phyloP scores from a whole-genome alignment of 1,140 invertebrate genomes.

The Drosophila prosaltans region DNA sequence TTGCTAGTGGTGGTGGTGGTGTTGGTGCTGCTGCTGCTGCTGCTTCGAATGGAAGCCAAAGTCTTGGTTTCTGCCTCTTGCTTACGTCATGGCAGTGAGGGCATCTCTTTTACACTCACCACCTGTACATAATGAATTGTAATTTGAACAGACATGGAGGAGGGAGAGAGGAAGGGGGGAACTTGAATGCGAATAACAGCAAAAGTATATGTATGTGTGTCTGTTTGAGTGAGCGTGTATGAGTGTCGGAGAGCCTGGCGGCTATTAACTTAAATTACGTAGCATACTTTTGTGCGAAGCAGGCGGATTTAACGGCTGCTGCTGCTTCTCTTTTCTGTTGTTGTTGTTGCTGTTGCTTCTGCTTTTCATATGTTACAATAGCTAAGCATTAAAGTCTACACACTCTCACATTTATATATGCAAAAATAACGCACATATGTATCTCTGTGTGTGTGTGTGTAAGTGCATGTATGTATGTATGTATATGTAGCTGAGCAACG shows the following conservation, averaged over 20 bases:
- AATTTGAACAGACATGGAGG: constrained; percentile 69
- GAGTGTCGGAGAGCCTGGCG: constrained; percentile 27
- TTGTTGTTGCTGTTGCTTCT: constrained; percentile 19
- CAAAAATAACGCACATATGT: constrained; percentile 4
- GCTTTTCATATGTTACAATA: constrained; percentile 32
- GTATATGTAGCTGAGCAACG: constrained; percentile 23
- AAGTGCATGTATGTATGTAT: not conserved
- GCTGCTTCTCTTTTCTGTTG: constrained; percentile 25
- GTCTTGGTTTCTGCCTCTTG: constrained; percentile 33
- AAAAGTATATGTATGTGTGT: constrained; percentile 2
- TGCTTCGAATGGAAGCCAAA: constrained; percentile 9
- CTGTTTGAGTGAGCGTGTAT: not conserved
- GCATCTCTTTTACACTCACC: constrained; percentile 12
- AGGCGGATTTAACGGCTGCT: constrained; percentile 62
- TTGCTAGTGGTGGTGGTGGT: not conserved
- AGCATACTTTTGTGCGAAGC: constrained; percentile 68
- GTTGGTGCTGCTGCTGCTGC: too few relatives aligned
- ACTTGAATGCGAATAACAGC: constrained; percentile 22
- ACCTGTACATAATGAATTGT: constrained; percentile 73
- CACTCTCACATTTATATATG: constrained; percentile 3
- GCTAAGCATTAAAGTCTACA: constrained; percentile 61
- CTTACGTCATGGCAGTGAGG: constrained; percentile 39
- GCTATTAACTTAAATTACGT: constrained; percentile 79
- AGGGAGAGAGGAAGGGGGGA: not conserved
- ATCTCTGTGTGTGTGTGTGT: not conserved